Evolutionary conservation across 2,113 vertebrate genomes (phyloP).

Genomic region (Oncorhynchus clarkii): DNA sequence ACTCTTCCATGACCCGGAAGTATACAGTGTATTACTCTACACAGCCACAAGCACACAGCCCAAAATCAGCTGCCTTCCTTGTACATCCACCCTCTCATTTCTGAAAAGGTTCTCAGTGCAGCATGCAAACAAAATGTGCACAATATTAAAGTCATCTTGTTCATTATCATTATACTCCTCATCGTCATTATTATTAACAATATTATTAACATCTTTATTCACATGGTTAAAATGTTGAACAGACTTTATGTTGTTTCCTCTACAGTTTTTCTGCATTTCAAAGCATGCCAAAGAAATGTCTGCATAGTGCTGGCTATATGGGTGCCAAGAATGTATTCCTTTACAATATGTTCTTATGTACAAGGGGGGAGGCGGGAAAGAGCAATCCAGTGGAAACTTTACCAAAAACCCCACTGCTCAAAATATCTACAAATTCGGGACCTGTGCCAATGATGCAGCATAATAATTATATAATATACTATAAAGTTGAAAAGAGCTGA

Average conservation of each 20-base stretch:
- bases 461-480: conserved; percentile 5
- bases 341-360: conserved; percentile 71
- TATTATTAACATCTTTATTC: conserved; percentile 44
- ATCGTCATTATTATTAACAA: conserved; percentile 32
- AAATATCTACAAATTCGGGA: conserved; percentile 65
- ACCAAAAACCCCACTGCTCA: conserved; percentile 42
- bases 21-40: conserved; percentile 67
- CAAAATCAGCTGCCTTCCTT: conserved; percentile 54
- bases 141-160: conserved; percentile 58
- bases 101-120: conserved; percentile 62
- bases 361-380: conserved; percentile 55
- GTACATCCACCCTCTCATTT: conserved; percentile 43
- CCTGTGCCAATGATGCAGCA: conserved; percentile 20
- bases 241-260: conserved; percentile 67
- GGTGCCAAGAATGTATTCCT: conserved; percentile 67
- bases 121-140: conserved; percentile 78
- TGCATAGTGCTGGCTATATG: conserved; percentile 81
- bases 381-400: conserved; percentile 63
- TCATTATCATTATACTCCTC: conserved; percentile 37
- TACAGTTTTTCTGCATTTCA: conserved; percentile 79
- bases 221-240: conserved; percentile 63
- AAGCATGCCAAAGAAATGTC: conserved; percentile 78
- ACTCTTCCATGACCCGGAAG: conserved; percentile 58
- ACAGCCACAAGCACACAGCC: conserved; percentile 64
- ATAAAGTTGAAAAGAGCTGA: conserved; percentile 54